Conservation (phyloP, 2,797 vertebrate species). For the Chromis chromis region DNA sequence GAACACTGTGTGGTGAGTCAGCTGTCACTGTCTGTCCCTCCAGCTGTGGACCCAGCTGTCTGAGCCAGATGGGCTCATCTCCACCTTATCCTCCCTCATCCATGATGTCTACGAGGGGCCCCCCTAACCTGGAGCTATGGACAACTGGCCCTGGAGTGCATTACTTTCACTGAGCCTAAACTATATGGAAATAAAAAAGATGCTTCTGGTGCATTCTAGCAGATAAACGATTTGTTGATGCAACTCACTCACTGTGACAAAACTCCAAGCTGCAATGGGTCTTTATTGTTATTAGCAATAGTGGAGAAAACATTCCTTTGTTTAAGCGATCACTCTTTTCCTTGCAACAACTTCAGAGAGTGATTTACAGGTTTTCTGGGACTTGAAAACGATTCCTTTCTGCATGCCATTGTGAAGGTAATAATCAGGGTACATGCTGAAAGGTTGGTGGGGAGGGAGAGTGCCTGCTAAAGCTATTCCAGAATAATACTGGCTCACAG, state of each 20-base stretch:
- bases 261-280: slow-evolving; percentile 23
- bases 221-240: slow-evolving; percentile 19
- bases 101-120: slow-evolving; percentile 57
- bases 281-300: slow-evolving; percentile 32
- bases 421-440: slow-evolving; percentile 72
- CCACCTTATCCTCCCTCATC: slow-evolving; percentile 58
- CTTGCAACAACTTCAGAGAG: slow-evolving; percentile 39
- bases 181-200: slow-evolving; percentile 33
- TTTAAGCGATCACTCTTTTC: slow-evolving; percentile 37
- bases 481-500: slow-evolving; percentile 76
- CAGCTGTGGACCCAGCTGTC: slow-evolving; percentile 82
- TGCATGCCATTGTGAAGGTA: slow-evolving; percentile 67
- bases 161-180: slow-evolving; percentile 42
- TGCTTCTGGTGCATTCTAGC: slow-evolving; percentile 20
- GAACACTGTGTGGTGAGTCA: slow-evolving; percentile 65
- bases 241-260: slow-evolving; percentile 25
- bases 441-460: slow-evolving; percentile 73
- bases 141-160: slow-evolving; percentile 38
- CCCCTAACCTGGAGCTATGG: slow-evolving; percentile 54
- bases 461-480: slow-evolving; percentile 71
- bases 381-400: slow-evolving; percentile 56
- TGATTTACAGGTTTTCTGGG: slow-evolving; percentile 69
- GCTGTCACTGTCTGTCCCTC: slow-evolving; percentile 77
- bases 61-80: slow-evolving; percentile 78
- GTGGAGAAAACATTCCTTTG: slow-evolving; percentile 6